A percentile compares a stretch with the other conserved stretches of the same genome.
Evolutionary conservation across 2,797 vertebrate genomes (phyloP).

Genomic region (Macropus fuliginosus): DNA sequence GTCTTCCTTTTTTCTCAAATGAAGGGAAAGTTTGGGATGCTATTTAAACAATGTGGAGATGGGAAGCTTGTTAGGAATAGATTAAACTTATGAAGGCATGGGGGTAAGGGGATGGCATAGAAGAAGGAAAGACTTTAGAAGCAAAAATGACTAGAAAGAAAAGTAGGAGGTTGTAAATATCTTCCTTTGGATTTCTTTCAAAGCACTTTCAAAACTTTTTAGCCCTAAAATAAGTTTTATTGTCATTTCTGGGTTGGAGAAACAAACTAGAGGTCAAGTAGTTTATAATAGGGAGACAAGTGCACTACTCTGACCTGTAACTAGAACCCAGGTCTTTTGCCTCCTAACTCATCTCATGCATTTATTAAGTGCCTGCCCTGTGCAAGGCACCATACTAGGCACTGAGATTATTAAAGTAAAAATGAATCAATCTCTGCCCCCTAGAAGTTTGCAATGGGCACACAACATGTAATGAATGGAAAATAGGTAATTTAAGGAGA

Average conservation of each 20-base stretch:
- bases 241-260: slow-evolving; percentile 20
- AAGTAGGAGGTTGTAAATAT: background rate
- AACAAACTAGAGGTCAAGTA: background rate
- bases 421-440: background rate
- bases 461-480: background rate
- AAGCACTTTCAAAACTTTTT: background rate
- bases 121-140: background rate
- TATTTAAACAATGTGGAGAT: background rate
- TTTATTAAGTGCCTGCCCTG: background rate
- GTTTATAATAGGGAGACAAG: background rate
- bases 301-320: background rate
- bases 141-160: background rate
- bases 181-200: background rate
- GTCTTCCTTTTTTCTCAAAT: background rate
- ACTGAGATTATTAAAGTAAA: background rate
- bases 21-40: background rate
- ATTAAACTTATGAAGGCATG: background rate
- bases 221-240: background rate
- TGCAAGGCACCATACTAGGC: background rate
- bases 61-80: background rate
- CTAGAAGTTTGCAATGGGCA: background rate
- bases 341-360: background rate
- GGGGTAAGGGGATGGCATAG: no score
- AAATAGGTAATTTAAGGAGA: background rate
- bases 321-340: slow-evolving; percentile 6